phyloP scores from a whole-genome alignment of 37 sponge, comb jelly and placozoan species.

The Agelas oroides region DNA sequence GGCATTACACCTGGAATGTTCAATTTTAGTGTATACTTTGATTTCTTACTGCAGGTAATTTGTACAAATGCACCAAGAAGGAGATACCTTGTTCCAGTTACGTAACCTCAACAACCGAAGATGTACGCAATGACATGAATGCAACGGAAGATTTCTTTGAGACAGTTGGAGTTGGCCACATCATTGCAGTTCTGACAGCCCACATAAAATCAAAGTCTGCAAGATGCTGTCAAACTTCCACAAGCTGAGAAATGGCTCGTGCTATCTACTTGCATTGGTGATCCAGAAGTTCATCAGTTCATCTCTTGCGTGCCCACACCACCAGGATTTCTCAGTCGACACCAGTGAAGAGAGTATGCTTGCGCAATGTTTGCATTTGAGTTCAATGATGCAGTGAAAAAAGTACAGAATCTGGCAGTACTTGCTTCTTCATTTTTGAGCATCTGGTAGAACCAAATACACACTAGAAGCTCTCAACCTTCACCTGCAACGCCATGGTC shows the following conservation, averaged over 20 bases:
- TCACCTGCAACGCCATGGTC: background rate
- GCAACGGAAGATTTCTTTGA: conserved; percentile 25
- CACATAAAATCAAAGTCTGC: no score
- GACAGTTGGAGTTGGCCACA: background rate
- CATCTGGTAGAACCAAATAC: conserved; percentile 18
- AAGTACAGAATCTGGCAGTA: conserved; percentile 30
- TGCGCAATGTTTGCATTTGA: conserved; percentile 17
- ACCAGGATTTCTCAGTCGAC: no score
- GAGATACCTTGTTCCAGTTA: conserved; percentile 5
- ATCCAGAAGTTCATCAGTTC: no score
- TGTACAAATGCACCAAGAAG: background rate
- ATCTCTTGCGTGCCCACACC: no score
- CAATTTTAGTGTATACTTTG: no score
- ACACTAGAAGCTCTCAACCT: conserved; percentile 8
- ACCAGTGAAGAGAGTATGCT: conserved; percentile 13
- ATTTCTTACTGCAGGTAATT: no score
- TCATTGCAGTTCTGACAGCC: background rate
- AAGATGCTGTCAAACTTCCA: no score
- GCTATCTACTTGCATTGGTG: no score
- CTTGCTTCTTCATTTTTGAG: conserved; percentile 16
- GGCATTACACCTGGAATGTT: no score
- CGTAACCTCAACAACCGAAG: conserved; percentile 2
- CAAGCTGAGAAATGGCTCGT: no score
- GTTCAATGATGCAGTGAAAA: conserved; percentile 25
- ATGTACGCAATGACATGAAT: conserved; percentile 17